These are phyloP conservation scores for Crypturellus tataupa DNA, from an alignment of 2,797 vertebrate genomes.

Conservation along the genomic window DNA sequence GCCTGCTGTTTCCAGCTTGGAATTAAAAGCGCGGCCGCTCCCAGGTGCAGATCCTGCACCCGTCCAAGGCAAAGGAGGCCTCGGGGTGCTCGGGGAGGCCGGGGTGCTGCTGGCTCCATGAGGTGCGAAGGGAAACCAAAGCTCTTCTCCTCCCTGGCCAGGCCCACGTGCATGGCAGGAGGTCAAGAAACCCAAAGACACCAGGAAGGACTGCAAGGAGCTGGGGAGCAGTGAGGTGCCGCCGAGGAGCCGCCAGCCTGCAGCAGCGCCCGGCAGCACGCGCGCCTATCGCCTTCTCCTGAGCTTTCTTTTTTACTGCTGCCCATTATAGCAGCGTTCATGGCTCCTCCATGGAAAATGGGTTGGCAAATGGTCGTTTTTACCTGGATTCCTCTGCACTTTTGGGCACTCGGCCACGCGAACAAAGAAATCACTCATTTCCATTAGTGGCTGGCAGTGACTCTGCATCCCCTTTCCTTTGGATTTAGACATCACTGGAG, in stretches of 20 bases:
- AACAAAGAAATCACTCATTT: conserved; percentile 68
- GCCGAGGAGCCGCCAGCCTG: background rate
- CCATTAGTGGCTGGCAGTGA: conserved; percentile 70
- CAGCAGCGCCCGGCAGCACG: background rate
- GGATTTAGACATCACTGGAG: conserved; percentile 52
- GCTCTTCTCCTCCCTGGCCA: background rate
- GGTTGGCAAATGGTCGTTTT: conserved; percentile 44
- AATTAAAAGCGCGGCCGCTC: conserved; percentile 65
- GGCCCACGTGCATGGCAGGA: background rate
- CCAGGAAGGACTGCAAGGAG: background rate
- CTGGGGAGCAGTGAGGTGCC: background rate
- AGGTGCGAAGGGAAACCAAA: background rate
- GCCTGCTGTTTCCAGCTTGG: conserved; percentile 34
- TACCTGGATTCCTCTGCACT: conserved; percentile 55
- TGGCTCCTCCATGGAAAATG: background rate
- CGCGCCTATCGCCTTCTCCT: background rate
- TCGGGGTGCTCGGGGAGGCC: background rate
- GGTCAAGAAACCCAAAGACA: background rate
- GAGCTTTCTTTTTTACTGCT: background rate
- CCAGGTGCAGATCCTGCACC: conserved; percentile 1
- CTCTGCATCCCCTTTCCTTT: conserved; percentile 31
- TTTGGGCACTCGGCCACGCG: conserved; percentile 65
- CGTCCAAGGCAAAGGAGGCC: background rate
- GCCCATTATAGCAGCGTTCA: background rate
- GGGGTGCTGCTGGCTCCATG: background rate